Base-by-base conservation (phyloP, 37 sponge, comb jelly and placozoan genomes). In the Geodia barretti region DNA sequence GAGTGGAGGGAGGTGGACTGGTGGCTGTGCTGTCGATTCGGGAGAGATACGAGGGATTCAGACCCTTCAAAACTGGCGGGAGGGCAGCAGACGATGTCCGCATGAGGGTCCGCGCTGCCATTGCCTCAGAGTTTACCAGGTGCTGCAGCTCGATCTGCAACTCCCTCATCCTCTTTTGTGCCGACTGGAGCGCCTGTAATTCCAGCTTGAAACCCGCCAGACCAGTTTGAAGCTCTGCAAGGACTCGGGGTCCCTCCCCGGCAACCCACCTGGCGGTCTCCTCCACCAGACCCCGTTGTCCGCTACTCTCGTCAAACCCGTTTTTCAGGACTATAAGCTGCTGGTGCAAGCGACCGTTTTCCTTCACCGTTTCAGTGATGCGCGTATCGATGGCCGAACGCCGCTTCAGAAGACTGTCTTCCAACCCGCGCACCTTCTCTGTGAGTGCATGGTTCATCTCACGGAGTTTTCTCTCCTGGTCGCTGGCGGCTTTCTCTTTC, bases 301-400 rank as follows among this genome's bases (percentile, higher is more conserved):
- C 21, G 8, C 21, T 5, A 39, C 32, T 4, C 2, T 31, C 31
- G 0, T 37, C 42, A 25, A 79, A 23, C 41, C 40, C 41, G 1
- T 31, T 21, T 24, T 68, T 33, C 19, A 80, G 38, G 1, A 29
- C 1, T 3, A 26, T 0, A 9, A 87, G 70, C 60, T 38, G 63
- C 24, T 80, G 75, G 14, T 63, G 66, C 65, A 87, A 76, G 54
- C 41, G 64, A 58, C 79, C 87, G 67, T 80, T 87, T 2, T 87
- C 87, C 30, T 79, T 66, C 19, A 74, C 81, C 0, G 87, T 75
- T 7, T 66, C 39, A 0, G 60, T 47, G 21, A 87, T 79, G 4
- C 64, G 73, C 47, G 41, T 19, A 60, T 74, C 81, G 23, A 68
- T 74, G 1, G 74, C 68, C 87, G 79, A 73, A 39, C 64, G 68